phyloP scores from a whole-genome alignment of 2,888 invertebrate genomes.

The Perizoma affinitatum region DNA sequence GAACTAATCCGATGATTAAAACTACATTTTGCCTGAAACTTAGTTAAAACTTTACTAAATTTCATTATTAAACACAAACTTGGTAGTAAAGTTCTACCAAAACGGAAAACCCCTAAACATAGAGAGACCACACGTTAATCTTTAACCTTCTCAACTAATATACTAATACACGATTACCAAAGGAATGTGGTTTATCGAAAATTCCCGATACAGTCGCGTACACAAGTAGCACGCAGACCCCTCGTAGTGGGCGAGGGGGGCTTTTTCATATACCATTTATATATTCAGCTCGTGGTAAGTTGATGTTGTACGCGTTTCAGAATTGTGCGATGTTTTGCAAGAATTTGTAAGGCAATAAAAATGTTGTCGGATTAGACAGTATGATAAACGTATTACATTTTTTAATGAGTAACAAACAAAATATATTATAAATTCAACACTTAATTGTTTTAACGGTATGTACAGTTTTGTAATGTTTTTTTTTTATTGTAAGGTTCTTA shows the following conservation, averaged over 20 bases:
- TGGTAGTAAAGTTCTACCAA: slow-evolving; percentile 13
- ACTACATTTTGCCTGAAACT: too few relatives aligned
- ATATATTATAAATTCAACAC: too few relatives aligned
- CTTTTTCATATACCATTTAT: neutral
- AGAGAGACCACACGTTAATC: slow-evolving; percentile 14
- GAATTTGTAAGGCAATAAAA: too few relatives aligned
- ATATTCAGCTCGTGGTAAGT: neutral
- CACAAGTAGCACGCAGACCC: slow-evolving; percentile 48
- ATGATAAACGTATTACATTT: too few relatives aligned
- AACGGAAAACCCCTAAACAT: slow-evolving; percentile 3
- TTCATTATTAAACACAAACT: slow-evolving; percentile 9
- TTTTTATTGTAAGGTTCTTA: too few relatives aligned
- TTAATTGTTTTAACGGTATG: too few relatives aligned
- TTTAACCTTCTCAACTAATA: slow-evolving; percentile 26
- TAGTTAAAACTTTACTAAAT: slow-evolving; percentile 6
- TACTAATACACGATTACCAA: slow-evolving; percentile 31
- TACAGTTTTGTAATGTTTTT: too few relatives aligned
- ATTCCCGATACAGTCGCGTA: slow-evolving; percentile 56
- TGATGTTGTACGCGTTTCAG: neutral
- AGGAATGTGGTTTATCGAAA: slow-evolving; percentile 60
- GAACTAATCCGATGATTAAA: too few relatives aligned
- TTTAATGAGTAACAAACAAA: too few relatives aligned
- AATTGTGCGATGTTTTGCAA: neutral
- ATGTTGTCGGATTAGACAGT: too few relatives aligned
- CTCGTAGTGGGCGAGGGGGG: slow-evolving; percentile 24